Evolutionary conservation across 1,140 invertebrate genomes (phyloP).

Genomic region (Papilio helenus): DNA sequence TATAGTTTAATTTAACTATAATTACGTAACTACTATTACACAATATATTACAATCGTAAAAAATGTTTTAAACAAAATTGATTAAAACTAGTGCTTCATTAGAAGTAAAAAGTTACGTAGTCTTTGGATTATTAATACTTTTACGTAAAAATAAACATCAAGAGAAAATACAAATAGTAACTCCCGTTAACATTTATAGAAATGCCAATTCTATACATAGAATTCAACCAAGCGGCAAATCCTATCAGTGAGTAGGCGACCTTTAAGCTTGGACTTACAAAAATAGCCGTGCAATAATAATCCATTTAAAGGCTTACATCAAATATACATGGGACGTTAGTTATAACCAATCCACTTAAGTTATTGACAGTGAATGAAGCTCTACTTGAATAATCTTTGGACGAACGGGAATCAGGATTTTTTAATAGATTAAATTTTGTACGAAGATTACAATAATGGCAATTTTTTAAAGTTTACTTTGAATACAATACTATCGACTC

Average conservation of each 20-base stretch:
- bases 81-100: no score
- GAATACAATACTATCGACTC: no score
- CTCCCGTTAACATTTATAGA: not conserved
- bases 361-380: slow-evolving; percentile 34
- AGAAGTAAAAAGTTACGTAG: not conserved
- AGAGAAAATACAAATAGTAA: not conserved
- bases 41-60: not conserved
- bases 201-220: slow-evolving; percentile 6
- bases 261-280: slow-evolving; percentile 32
- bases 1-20: slow-evolving; percentile 1
- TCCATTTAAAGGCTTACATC: slow-evolving; percentile 34
- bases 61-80: not conserved
- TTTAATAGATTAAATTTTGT: not conserved
- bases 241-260: slow-evolving; percentile 32
- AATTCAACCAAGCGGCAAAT: slow-evolving; percentile 9
- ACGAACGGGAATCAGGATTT: not conserved
- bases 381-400: slow-evolving; percentile 14
- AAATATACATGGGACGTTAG: not conserved
- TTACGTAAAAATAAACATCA: slow-evolving; percentile 4
- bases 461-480: no score
- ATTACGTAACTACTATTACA: not conserved
- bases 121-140: not conserved
- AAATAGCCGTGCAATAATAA: slow-evolving; percentile 32
- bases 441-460: no score
- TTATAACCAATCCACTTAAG: slow-evolving; percentile 32